Base-by-base conservation (phyloP, 2,888 invertebrate species). In the Sturmia bella region DNA sequence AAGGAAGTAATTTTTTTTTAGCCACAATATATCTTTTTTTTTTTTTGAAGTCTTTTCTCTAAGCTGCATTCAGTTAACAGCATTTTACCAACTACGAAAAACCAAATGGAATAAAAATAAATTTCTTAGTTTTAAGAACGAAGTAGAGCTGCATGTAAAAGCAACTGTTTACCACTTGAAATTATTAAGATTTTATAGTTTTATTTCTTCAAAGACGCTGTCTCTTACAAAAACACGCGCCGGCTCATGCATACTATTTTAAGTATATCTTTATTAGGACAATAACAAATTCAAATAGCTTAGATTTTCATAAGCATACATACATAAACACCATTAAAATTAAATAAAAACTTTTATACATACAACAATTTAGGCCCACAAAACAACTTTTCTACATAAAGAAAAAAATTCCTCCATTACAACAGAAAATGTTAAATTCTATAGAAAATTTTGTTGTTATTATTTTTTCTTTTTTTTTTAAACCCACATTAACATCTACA, bases 91-190 rank as follows among this genome's bases (percentile, higher is more conserved):
- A 37, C 17, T 32, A 66, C 9, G 27, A 21, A 7, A 52, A 54
- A 43, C 52, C 9, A 11, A 13, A 11, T 37, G n/a, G 6, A 37
- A 21, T 4, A 24, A 21, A 32, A 54, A 56, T 15, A 45, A 32
- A 52, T 48, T 3, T 7, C 32, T 52, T 27, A 3, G 17, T 19
- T 54, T 74, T n/a, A n/a, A 3, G 15, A 7, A 13, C 17, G 19
- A 24, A 45, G 9, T 13, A 48, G 19, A 37, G 37, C 21, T 39
- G 19, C 41, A 54, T 54, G 7, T 24, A 9, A 27, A 2, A 45
- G 56, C 56, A 45, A 32, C 72, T 64, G 63, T 78, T 72, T 77
- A 56, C 73, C 57, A 73, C 80, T 80, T 75, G 43, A 81, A 54
- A 72, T 76, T 76, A 70, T 64, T 43, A 69, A 59, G 66, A 39